A percentile compares a stretch with the other conserved stretches of the same genome.
Conservation (phyloP, 2,113 vertebrate genomes). For the Silurus asotus region DNA sequence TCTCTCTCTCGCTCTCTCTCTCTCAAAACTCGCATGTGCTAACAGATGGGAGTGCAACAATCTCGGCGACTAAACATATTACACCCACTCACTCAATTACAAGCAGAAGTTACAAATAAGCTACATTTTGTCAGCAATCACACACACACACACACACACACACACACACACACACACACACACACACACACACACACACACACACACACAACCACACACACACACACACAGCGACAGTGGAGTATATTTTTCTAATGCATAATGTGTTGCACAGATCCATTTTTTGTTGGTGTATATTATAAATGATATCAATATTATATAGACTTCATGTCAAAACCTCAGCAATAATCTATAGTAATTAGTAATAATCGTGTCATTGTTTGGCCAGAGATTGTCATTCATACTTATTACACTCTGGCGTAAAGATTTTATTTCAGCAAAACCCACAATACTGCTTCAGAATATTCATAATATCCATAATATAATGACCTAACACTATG, state of each 20-base stretch:
- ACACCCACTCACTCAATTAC: constrained; percentile 7
- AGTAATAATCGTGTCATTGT: neutral
- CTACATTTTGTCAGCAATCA: neutral
- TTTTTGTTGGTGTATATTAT: too few relatives aligned
- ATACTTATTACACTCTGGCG: too few relatives aligned
- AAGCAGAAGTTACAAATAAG: neutral
- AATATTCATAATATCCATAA: neutral
- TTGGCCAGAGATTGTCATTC: too few relatives aligned
- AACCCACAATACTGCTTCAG: neutral
- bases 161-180: constrained; percentile 3
- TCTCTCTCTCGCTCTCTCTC: neutral
- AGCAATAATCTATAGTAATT: neutral
- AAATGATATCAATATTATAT: neutral
- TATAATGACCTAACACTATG: neutral
- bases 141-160: neutral
- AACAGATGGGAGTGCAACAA: constrained; percentile 9
- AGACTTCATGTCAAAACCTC: neutral
- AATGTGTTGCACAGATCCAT: neutral
- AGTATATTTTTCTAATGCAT: neutral
- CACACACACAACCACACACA: neutral
- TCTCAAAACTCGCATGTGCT: neutral
- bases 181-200: neutral
- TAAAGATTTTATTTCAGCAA: too few relatives aligned
- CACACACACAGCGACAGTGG: neutral
- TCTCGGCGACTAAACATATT: constrained; percentile 13